These are phyloP conservation scores for Hucho hucho DNA, from an alignment of 2,113 vertebrate genomes.

Conservation along the genomic window DNA sequence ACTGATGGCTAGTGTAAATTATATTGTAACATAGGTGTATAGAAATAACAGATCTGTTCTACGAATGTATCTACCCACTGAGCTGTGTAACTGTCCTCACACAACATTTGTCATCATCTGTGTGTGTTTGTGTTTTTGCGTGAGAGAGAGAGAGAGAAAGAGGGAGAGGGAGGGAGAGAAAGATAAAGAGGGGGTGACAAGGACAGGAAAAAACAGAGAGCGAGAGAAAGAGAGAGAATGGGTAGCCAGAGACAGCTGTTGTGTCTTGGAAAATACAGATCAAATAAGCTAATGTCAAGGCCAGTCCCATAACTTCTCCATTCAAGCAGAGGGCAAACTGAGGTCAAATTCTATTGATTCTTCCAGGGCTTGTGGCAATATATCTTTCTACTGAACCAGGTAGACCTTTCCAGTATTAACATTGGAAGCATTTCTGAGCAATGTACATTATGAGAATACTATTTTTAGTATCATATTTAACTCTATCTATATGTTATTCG, in stretches of 20 bases:
- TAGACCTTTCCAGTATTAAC: constrained; percentile 9
- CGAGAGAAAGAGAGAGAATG: no score
- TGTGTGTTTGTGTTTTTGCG: neutral
- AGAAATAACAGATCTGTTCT: constrained; percentile 62
- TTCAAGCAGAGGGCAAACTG: constrained; percentile 66
- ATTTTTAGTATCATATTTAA: constrained; percentile 30
- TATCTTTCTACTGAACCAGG: constrained; percentile 50
- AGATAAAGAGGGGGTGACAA: no score
- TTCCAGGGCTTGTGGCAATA: constrained; percentile 62
- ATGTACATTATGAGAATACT: neutral
- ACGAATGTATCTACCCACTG: neutral
- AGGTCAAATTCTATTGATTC: constrained; percentile 74
- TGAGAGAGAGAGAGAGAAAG: neutral
- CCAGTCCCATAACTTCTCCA: constrained; percentile 67
- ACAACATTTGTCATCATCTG: constrained; percentile 59
- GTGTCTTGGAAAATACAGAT: constrained; percentile 48
- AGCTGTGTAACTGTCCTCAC: constrained; percentile 51
- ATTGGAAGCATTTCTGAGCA: constrained; percentile 9
- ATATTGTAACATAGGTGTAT: constrained; percentile 50
- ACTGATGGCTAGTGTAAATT: constrained; percentile 66
- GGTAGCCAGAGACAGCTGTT: constrained; percentile 13
- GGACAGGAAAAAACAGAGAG: no score
- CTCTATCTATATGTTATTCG: no score
- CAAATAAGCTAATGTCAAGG: constrained; percentile 66
- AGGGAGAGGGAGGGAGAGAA: neutral